These are phyloP conservation scores for Cromileptes altivelis DNA, from an alignment of 2,113 vertebrate genomes.

Conservation along the genomic window DNA sequence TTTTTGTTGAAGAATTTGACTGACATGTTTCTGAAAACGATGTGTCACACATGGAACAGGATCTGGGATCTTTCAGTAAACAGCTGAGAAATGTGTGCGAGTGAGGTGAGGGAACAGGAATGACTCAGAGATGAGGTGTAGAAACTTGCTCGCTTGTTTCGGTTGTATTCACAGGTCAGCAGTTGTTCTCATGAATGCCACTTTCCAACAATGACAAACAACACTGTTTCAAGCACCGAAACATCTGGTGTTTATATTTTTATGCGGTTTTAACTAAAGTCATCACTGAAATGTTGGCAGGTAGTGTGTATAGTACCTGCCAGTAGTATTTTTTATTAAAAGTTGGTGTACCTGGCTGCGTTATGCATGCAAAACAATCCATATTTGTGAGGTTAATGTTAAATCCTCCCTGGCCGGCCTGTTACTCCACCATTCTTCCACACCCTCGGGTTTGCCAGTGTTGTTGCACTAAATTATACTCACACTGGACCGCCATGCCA, in stretches of 20 bases:
- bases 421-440: constrained; percentile 46
- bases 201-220: not conserved
- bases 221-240: not conserved
- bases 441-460: constrained; percentile 54
- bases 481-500: constrained; percentile 64
- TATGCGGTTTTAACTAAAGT: not conserved
- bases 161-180: not conserved
- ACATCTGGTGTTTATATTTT: not conserved
- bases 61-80: not conserved
- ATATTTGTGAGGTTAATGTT: constrained; percentile 32
- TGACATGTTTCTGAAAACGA: not conserved
- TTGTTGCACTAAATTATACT: constrained; percentile 67
- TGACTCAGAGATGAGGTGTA: not conserved
- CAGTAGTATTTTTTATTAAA: constrained; percentile 10
- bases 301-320: not conserved
- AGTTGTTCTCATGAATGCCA: constrained; percentile 5
- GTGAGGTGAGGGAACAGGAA: not conserved
- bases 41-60: not conserved
- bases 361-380: constrained; percentile 27
- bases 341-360: constrained; percentile 24
- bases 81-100: constrained; percentile 4
- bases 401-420: constrained; percentile 56
- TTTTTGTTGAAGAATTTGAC: not conserved
- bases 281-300: constrained; percentile 18
- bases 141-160: not conserved